These are phyloP conservation scores for Drosophila pegasa DNA, from an alignment of 2,888 invertebrate genomes.

Conservation along the genomic window DNA sequence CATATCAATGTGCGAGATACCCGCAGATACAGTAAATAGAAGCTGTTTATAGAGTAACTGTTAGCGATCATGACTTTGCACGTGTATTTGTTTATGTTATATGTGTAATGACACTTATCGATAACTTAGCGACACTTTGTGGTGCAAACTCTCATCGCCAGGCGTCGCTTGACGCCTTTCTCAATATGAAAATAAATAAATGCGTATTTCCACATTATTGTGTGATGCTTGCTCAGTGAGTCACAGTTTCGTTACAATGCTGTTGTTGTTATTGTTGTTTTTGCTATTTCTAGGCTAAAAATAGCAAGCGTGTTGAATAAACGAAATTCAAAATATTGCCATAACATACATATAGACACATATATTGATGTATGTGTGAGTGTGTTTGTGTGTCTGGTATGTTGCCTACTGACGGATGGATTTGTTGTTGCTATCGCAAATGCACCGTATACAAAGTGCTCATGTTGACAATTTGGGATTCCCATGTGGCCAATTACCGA, in stretches of 20 bases:
- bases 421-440: slow-evolving; percentile 43
- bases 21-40: no score
- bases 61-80: background rate
- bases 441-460: slow-evolving; percentile 53
- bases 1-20: background rate
- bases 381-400: slow-evolving; percentile 16
- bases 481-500: slow-evolving; percentile 72
- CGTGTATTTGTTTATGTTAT: background rate
- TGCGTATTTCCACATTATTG: slow-evolving; percentile 27
- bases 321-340: slow-evolving; percentile 57
- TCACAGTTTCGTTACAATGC: slow-evolving; percentile 47
- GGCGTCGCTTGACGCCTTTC: slow-evolving; percentile 37
- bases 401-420: slow-evolving; percentile 12
- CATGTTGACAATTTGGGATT: slow-evolving; percentile 68
- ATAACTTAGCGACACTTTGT: slow-evolving; percentile 5
- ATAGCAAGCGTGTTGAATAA: slow-evolving; percentile 54
- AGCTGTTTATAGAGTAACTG: background rate
- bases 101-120: slow-evolving; percentile 16
- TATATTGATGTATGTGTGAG: slow-evolving; percentile 2
- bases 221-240: slow-evolving; percentile 39
- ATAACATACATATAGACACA: slow-evolving; percentile 29
- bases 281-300: slow-evolving; percentile 44
- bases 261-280: slow-evolving; percentile 31
- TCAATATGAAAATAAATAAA: slow-evolving; percentile 34
- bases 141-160: background rate